phyloP scores from a whole-genome alignment of 2,797 vertebrate genomes.

The Bucorvus abyssinicus region DNA sequence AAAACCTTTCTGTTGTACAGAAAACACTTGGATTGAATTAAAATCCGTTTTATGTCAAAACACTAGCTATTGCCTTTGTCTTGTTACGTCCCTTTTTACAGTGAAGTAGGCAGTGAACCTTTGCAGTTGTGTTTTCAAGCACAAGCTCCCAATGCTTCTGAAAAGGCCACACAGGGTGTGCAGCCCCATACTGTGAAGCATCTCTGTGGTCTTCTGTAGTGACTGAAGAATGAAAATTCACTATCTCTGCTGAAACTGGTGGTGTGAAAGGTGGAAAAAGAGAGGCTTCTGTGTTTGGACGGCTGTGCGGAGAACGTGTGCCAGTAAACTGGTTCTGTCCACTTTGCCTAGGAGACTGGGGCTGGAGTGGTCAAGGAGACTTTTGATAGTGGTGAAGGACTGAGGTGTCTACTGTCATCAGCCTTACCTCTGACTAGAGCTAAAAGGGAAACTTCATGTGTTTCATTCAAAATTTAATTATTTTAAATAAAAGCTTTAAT shows the following conservation, averaged over 20 bases:
- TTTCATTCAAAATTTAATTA: background rate
- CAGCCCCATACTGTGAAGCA: background rate
- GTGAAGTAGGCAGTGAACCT: background rate
- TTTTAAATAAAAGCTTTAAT: background rate
- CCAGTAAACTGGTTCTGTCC: background rate
- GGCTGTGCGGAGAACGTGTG: background rate
- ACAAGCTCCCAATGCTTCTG: background rate
- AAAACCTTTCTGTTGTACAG: slow-evolving; percentile 28
- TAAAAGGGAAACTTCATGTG: background rate
- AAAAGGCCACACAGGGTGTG: background rate
- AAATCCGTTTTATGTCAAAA: background rate
- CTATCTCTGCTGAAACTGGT: background rate
- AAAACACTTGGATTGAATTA: slow-evolving; percentile 4
- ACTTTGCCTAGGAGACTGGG: background rate
- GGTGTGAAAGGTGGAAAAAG: background rate
- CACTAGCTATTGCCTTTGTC: background rate
- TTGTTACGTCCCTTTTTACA: background rate
- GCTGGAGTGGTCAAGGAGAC: background rate
- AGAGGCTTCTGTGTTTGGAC: background rate
- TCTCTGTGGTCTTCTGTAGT: background rate
- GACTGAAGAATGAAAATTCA: background rate
- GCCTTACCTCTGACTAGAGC: background rate
- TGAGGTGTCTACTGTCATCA: background rate
- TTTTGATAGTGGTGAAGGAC: background rate
- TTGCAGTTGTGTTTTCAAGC: background rate